Conservation (phyloP, 2,888 invertebrate genomes). For the Neoitamus cyanurus region DNA sequence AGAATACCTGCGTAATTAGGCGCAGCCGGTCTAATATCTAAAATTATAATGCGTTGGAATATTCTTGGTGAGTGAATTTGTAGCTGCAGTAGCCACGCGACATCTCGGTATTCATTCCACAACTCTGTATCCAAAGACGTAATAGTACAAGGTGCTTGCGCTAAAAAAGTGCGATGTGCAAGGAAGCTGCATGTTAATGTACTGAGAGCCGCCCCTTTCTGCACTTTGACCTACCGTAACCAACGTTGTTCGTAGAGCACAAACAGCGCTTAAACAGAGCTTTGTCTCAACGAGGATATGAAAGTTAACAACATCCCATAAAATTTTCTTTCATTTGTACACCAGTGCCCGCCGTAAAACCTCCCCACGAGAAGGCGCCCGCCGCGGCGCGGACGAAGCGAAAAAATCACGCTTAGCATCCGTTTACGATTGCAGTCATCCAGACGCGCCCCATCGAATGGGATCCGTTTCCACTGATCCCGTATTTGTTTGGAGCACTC, state of each 20-base stretch:
- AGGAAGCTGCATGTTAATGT: not conserved
- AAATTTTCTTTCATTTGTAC: slow-evolving; percentile 4
- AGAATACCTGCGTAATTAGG: too few species aligned
- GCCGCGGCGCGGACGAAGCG: not conserved
- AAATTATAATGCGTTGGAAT: too few species aligned
- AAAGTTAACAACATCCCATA: slow-evolving; percentile 35
- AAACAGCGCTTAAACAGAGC: not conserved
- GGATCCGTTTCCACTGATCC: slow-evolving; percentile 15
- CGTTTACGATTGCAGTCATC: slow-evolving; percentile 34
- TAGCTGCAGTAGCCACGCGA: not conserved
- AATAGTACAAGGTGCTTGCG: not conserved
- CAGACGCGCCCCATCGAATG: not conserved
- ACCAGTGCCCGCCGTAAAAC: not conserved
- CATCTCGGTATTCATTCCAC: not conserved
- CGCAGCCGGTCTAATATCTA: too few species aligned
- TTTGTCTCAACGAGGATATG: not conserved
- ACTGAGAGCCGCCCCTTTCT: not conserved
- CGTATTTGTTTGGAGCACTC: slow-evolving; percentile 25
- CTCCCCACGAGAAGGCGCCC: not conserved
- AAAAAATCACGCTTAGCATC: slow-evolving; percentile 12
- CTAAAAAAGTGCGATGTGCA: not conserved
- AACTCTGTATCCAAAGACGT: not conserved
- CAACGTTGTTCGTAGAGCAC: not conserved
- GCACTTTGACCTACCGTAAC: slow-evolving; percentile 9
- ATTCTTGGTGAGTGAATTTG: too few species aligned